These are phyloP conservation scores for Nautilus pompilius DNA, from an alignment of 1,140 invertebrate genomes.

Conservation along the genomic window DNA sequence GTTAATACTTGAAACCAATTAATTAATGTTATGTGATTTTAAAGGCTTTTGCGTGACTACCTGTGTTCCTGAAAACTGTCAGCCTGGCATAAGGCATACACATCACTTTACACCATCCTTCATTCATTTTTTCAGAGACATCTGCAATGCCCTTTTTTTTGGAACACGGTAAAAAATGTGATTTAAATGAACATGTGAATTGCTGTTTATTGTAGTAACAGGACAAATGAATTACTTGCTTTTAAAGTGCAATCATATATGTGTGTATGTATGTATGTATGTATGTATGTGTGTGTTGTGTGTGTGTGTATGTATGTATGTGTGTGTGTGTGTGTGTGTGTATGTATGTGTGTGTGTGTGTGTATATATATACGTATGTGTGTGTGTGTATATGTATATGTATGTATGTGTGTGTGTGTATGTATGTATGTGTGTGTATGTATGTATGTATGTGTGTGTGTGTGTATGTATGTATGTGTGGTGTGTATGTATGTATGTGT, in stretches of 20 bases:
- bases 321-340: conserved; percentile 6
- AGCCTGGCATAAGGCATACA: no score
- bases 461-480: neutral
- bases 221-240: neutral
- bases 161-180: no score
- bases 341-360: conserved; percentile 4
- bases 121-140: no score
- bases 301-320: neutral
- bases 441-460: neutral
- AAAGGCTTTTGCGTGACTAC: no score
- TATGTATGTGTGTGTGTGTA: neutral
- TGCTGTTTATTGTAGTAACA: no score
- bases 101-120: no score
- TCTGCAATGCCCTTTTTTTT: no score
- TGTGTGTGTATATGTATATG: conserved; percentile 1
- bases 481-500: neutral
- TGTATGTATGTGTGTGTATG: conserved; percentile 4
- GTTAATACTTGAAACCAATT: no score
- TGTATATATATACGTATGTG: neutral
- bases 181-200: no score
- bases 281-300: conserved; percentile 9
- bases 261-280: conserved; percentile 11
- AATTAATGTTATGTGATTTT: no score
- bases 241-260: neutral
- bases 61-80: no score